A percentile compares a stretch with the other conserved stretches of the same genome.
phyloP scores from a whole-genome alignment of 2,888 invertebrate species.

The Clitarchus hookeri region DNA sequence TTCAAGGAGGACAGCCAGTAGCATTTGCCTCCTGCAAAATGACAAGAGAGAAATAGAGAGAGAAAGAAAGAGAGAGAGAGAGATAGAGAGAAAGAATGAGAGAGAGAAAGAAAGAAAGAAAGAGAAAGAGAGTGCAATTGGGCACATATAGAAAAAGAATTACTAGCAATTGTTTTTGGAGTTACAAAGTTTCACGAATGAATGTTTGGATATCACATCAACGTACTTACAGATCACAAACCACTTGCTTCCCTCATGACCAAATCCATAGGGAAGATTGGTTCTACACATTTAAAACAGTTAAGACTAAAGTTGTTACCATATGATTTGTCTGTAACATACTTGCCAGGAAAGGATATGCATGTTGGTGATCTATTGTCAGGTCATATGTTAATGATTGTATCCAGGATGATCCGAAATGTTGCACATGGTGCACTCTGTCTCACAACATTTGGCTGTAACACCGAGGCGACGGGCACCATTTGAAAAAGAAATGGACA shows the following conservation, averaged over 20 bases:
- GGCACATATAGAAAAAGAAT: neutral
- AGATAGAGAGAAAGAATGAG: no score
- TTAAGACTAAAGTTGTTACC: neutral
- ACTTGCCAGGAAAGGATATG: neutral
- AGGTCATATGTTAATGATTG: no score
- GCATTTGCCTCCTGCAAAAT: neutral
- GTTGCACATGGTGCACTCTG: neutral
- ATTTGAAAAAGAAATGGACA: neutral
- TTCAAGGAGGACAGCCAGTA: neutral
- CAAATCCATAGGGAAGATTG: neutral
- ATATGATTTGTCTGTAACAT: neutral
- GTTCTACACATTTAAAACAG: neutral
- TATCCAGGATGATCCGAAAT: no score
- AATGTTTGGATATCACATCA: neutral
- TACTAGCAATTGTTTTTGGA: neutral
- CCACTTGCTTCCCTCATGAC: neutral
- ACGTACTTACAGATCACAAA: neutral
- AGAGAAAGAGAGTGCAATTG: neutral
- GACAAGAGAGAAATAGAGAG: no score
- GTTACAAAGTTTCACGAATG: neutral
- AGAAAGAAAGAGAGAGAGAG: no score
- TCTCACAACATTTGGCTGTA: neutral
- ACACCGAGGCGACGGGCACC: neutral
- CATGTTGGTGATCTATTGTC: neutral
- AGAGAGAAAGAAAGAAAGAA: no score